Conservation (phyloP, 2,113 vertebrate species). For the Motacilla alba region DNA sequence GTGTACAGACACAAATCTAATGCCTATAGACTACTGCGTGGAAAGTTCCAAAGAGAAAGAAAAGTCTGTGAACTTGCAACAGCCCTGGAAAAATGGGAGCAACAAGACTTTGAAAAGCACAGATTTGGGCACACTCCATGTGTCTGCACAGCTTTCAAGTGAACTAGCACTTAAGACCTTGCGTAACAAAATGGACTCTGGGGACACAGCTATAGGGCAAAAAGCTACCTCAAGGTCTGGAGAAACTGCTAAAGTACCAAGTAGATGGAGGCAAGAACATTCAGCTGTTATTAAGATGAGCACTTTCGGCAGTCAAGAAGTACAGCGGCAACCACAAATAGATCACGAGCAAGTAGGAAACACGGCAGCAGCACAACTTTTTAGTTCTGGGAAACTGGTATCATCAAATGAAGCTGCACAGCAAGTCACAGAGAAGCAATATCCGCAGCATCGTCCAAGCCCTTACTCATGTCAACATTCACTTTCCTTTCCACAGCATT, state of each 20-base stretch:
- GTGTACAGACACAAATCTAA: slow-evolving; percentile 64
- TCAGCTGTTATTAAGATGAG: slow-evolving; percentile 83
- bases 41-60: slow-evolving; percentile 71
- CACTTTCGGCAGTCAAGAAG: slow-evolving; percentile 85
- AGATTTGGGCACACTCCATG: slow-evolving; percentile 78
- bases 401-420: slow-evolving; percentile 76
- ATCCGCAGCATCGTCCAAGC: slow-evolving; percentile 79
- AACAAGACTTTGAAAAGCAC: slow-evolving; percentile 75
- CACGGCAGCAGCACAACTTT: slow-evolving; percentile 82
- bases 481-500: slow-evolving; percentile 91
- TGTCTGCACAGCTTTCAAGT: slow-evolving; percentile 76
- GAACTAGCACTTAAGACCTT: slow-evolving; percentile 79
- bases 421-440: slow-evolving; percentile 85
- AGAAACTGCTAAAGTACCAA: slow-evolving; percentile 86
- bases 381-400: slow-evolving; percentile 82
- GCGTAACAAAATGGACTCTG: slow-evolving; percentile 89
- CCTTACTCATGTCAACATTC: slow-evolving; percentile 86
- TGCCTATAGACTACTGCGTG: slow-evolving; percentile 70
- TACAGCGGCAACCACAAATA: slow-evolving; percentile 78
- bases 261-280: slow-evolving; percentile 91
- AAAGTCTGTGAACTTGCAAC: slow-evolving; percentile 59
- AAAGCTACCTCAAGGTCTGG: slow-evolving; percentile 88
- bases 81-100: slow-evolving; percentile 72
- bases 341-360: slow-evolving; percentile 81
- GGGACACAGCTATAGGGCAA: slow-evolving; percentile 84